Evolutionary conservation across 2,888 invertebrate species (phyloP).

Genomic region (Philhelius pedissequus): DNA sequence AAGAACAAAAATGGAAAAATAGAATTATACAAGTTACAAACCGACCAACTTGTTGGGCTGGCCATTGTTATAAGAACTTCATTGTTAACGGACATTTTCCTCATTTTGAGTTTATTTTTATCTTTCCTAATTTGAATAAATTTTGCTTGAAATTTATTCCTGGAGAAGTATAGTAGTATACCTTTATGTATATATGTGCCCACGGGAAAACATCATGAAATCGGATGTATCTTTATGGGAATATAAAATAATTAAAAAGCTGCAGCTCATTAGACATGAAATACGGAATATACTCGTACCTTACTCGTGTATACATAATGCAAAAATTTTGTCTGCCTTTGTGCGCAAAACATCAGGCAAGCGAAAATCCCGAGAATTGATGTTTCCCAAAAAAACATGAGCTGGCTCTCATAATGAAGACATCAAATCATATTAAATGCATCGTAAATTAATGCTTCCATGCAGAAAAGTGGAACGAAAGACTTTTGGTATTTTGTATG

Average conservation of each 20-base stretch:
- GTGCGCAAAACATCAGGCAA: no score
- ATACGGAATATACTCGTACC: conserved; percentile 1
- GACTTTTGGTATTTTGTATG: conserved; percentile 45
- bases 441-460: conserved; percentile 61
- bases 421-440: conserved; percentile 67
- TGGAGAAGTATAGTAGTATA: background rate
- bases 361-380: conserved; percentile 15
- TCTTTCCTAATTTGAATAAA: conserved; percentile 46
- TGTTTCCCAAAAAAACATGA: conserved; percentile 17
- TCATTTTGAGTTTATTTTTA: background rate
- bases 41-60: background rate
- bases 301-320: conserved; percentile 8
- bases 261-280: conserved; percentile 51
- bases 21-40: background rate
- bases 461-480: conserved; percentile 64
- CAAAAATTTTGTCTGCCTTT: conserved; percentile 22
- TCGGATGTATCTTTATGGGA: conserved; percentile 11
- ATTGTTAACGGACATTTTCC: conserved; percentile 27
- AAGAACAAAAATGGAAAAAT: conserved; percentile 32
- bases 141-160: conserved; percentile 30
- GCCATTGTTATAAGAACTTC: conserved; percentile 35
- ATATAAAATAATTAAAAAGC: conserved; percentile 38
- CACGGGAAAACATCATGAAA: conserved; percentile 1
- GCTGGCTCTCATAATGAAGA: conserved; percentile 44
- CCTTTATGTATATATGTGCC: no score